Base-by-base conservation (phyloP, 2,113 vertebrate species). In the Sterrhoptilus dennistouni region DNA sequence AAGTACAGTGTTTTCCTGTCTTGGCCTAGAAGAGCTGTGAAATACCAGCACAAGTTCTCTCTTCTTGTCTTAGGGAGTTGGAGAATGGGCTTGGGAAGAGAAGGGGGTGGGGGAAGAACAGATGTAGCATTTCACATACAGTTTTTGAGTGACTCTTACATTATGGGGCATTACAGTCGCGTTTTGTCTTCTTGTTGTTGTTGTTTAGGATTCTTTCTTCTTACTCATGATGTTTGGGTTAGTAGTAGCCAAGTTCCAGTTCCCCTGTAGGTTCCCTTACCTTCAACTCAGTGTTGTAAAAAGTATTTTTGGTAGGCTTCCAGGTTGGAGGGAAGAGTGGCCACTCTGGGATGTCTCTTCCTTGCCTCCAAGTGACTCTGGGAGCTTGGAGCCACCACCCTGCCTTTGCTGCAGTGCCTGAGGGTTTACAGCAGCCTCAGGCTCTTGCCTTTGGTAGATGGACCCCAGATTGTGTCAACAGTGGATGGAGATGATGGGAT, bases 101-200 rank as follows among this genome's bases (percentile, higher is more conserved):
- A 76, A 90, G 0, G 64, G 66, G 76, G 54, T 22, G 2, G 75
- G 86, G 35, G 44, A 91, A 89, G 60, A 93, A 66, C 71, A 93
- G 86, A 95, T 96, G 95, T 97, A 97, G 94, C 94, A 95, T 95
- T 95, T 95, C 93, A 91, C 60, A 8, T 81, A 29, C 8, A 69
- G 52, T 90, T 79, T 88, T 94, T 95, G 70, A 96, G 87, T 87
- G 92, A 92, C 57, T 95, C 63, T 90, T 61, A 93, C 31, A 8
- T 64, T 76, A 81, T 21, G 91, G 97, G 97, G 96, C 96, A 95
- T 97, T 96, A 96, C 79, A 68, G 75, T 91, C 23, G 4, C 0
- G 0, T 81, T 68, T 53, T 83, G 28, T n/a, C 45, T 49, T 52
- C 2, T 64, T 38, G 11, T 85, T 74, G 11, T 85, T 74, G 15